Conservation (phyloP, 2,888 invertebrate species). For the Myathropa florea region DNA sequence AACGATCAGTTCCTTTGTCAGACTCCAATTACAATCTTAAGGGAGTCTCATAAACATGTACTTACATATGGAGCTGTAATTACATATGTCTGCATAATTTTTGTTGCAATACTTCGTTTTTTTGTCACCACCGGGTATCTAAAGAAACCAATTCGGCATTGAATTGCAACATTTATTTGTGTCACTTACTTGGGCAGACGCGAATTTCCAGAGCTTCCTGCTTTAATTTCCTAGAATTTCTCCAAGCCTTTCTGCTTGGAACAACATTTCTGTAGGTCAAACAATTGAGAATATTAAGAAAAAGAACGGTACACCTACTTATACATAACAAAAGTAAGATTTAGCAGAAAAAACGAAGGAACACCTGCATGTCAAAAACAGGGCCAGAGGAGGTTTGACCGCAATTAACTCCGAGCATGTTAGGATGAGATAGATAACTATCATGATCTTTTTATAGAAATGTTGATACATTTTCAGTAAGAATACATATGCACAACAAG, state of each 20-base stretch:
- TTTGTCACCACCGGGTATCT: not conserved
- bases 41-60: not conserved
- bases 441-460: too few species aligned
- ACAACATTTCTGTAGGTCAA: conserved; percentile 1
- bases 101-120: not conserved
- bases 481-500: too few species aligned
- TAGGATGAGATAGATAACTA: not conserved
- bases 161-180: conserved; percentile 23
- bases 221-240: conserved; percentile 33
- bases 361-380: not conserved
- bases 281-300: not conserved
- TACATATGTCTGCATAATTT: not conserved
- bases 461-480: too few species aligned
- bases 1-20: too few species aligned
- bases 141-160: conserved; percentile 3
- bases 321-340: not conserved
- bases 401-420: not conserved
- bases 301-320: not conserved
- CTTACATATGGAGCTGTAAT: not conserved
- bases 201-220: conserved; percentile 15
- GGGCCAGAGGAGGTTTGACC: not conserved
- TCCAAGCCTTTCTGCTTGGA: not conserved
- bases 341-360: not conserved
- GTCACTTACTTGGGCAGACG: conserved; percentile 24
- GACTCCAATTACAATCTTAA: too few species aligned